These are phyloP conservation scores for Miichthys miiuy DNA, from an alignment of 2,797 vertebrate genomes.

Conservation along the genomic window DNA sequence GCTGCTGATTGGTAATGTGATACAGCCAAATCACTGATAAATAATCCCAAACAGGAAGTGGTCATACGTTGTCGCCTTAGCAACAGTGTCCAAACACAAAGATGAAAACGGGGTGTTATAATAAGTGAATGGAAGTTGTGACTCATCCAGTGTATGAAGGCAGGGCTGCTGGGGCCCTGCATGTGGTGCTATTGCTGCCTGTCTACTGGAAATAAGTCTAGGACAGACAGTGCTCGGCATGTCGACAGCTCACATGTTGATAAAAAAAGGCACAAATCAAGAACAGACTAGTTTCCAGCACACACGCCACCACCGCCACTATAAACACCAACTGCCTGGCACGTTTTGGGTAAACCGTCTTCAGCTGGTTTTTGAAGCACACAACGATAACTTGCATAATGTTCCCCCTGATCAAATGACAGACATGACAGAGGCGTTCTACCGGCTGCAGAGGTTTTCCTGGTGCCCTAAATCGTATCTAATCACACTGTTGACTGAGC, in stretches of 20 bases:
- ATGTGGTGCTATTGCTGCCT: conserved; percentile 30
- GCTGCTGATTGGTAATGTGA: conserved; percentile 41
- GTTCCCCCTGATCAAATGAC: conserved; percentile 45
- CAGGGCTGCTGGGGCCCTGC: conserved; percentile 27
- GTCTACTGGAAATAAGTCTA: conserved; percentile 36
- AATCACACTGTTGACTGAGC: conserved; percentile 25
- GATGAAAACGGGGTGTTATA: conserved; percentile 39
- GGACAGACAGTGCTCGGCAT: conserved; percentile 57
- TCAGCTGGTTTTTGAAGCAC: conserved; percentile 36
- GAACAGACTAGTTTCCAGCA: conserved; percentile 66
- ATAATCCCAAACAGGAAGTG: conserved; percentile 80
- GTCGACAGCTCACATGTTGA: conserved; percentile 65
- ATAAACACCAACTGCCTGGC: conserved; percentile 58
- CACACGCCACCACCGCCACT: conserved; percentile 6
- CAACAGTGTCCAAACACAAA: conserved; percentile 73
- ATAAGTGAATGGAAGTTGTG: conserved; percentile 57
- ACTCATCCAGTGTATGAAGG: conserved; percentile 79
- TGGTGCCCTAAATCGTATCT: conserved; percentile 14
- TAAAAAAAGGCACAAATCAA: conserved; percentile 82
- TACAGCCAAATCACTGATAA: conserved; percentile 73
- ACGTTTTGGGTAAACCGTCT: conserved; percentile 54
- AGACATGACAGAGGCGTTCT: conserved; percentile 17
- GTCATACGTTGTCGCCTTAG: conserved; percentile 76
- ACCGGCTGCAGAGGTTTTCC: conserved; percentile 44
- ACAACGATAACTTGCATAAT: conserved; percentile 66